Percentiles rank a stretch among this genome's conserved stretches.
These are phyloP conservation scores for Sarcophaga rosellei DNA, from an alignment of 2,888 invertebrate genomes.

Conservation along the genomic window DNA sequence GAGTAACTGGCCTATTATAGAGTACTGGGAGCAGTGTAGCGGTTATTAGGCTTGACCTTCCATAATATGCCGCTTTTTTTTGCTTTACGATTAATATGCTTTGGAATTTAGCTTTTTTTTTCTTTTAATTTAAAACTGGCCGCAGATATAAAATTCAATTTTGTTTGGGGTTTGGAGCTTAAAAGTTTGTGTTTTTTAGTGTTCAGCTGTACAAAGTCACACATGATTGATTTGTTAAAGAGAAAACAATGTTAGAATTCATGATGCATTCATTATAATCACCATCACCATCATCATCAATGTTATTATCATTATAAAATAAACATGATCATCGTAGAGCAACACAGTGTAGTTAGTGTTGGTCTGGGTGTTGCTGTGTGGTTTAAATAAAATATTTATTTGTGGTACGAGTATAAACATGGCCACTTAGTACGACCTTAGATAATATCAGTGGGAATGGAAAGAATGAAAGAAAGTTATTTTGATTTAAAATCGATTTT, in stretches of 20 bases:
- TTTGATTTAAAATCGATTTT: conserved; percentile 49
- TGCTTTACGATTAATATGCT: conserved; percentile 57
- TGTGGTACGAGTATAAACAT: conserved; percentile 40
- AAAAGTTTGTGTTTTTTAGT: not conserved
- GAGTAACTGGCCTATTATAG: too few relatives aligned
- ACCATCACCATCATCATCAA: conserved; percentile 22
- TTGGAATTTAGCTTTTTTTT: conserved; percentile 46
- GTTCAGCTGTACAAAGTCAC: conserved; percentile 49
- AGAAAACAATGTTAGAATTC: not conserved
- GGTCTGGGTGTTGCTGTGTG: too few relatives aligned
- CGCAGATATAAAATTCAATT: too few relatives aligned
- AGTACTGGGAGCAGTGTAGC: too few relatives aligned
- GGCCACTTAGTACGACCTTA: conserved; percentile 34
- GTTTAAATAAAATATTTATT: not conserved
- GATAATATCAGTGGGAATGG: conserved; percentile 65
- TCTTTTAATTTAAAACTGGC: not conserved
- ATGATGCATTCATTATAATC: not conserved
- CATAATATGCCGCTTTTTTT: not conserved
- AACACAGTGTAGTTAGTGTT: too few relatives aligned
- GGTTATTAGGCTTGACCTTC: not conserved
- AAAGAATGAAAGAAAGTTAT: conserved; percentile 62
- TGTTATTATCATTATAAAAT: not conserved
- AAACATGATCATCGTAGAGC: not conserved
- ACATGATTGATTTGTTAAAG: conserved; percentile 63
- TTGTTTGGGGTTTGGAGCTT: too few relatives aligned